Percentiles rank a stretch among this genome's conserved stretches.
Conservation (phyloP, 1,140 invertebrate genomes). For the Sinonovacula constricta region DNA sequence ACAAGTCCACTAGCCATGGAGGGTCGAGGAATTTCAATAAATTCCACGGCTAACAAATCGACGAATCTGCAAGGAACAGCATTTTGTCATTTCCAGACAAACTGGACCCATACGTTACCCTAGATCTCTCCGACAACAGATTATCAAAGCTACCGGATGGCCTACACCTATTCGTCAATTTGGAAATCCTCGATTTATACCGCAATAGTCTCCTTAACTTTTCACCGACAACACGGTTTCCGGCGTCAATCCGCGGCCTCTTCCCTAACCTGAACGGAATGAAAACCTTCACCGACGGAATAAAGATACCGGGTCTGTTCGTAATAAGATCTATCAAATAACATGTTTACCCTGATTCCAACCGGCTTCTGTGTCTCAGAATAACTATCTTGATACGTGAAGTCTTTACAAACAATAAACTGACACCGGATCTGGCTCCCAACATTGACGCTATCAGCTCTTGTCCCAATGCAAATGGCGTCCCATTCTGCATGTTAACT, state of each 20-base stretch:
- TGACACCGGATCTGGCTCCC: background rate
- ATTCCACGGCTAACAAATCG: constrained; percentile 5
- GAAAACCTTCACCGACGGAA: background rate
- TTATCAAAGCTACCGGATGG: background rate
- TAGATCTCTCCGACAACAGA: constrained; percentile 27
- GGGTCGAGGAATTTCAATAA: too few relatives aligned
- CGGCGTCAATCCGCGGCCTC: too few relatives aligned
- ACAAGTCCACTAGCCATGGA: too few relatives aligned
- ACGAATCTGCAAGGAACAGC: constrained; percentile 3
- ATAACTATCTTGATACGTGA: constrained; percentile 28
- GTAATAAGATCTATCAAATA: background rate
- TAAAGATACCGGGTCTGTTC: background rate
- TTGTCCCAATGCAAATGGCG: constrained; percentile 24
- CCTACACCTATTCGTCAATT: background rate
- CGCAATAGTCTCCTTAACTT: background rate
- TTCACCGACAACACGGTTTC: background rate
- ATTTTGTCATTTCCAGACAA: constrained; percentile 22
- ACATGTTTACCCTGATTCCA: constrained; percentile 17
- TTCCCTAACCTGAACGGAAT: background rate
- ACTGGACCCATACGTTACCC: constrained; percentile 2
- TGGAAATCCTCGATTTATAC: background rate
- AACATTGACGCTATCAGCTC: constrained; percentile 7
- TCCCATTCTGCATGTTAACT: constrained; percentile 7
- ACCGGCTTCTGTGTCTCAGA: constrained; percentile 30
- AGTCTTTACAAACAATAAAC: constrained; percentile 13